These are phyloP conservation scores for Tolmerus cingulatus DNA, from an alignment of 2,888 invertebrate species.

Conservation along the genomic window DNA sequence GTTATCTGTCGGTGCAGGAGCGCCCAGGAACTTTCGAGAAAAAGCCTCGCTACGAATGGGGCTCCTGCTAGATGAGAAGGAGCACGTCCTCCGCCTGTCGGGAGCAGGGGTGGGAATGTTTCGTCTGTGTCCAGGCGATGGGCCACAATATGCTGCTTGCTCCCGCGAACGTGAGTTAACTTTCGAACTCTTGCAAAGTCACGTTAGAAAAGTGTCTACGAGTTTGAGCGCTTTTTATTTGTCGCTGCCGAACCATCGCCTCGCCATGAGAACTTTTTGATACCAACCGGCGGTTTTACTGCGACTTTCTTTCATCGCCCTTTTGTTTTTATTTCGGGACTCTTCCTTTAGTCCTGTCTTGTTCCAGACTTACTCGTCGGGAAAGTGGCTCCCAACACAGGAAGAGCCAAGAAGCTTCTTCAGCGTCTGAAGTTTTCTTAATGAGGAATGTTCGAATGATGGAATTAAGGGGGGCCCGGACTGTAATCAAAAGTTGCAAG, in stretches of 20 bases:
- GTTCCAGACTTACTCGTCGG: not conserved
- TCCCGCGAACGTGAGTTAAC: conserved; percentile 38
- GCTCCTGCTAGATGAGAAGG: not conserved
- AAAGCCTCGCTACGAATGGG: not conserved
- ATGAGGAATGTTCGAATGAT: conserved; percentile 42
- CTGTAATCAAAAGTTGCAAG: conserved; percentile 41
- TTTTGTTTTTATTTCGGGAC: not conserved
- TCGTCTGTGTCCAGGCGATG: not conserved
- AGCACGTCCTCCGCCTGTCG: not conserved
- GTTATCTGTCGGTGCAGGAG: conserved; percentile 14
- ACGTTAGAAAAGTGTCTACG: conserved; percentile 44
- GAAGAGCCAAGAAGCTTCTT: conserved; percentile 8
- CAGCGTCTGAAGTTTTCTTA: conserved; percentile 32
- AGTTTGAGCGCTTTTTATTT: conserved; percentile 40
- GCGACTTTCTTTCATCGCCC: not conserved
- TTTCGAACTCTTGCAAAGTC: conserved; percentile 38
- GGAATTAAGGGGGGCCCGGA: conserved; percentile 28
- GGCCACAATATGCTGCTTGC: conserved; percentile 45
- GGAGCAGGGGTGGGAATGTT: not conserved
- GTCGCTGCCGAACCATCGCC: not conserved
- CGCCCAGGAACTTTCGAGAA: not conserved
- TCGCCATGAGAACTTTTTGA: not conserved
- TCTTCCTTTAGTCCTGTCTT: not conserved
- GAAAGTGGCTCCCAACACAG: not conserved
- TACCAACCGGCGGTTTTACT: not conserved